These are phyloP conservation scores for Chelon labrosus DNA, from an alignment of 2,797 vertebrate genomes.

Conservation along the genomic window DNA sequence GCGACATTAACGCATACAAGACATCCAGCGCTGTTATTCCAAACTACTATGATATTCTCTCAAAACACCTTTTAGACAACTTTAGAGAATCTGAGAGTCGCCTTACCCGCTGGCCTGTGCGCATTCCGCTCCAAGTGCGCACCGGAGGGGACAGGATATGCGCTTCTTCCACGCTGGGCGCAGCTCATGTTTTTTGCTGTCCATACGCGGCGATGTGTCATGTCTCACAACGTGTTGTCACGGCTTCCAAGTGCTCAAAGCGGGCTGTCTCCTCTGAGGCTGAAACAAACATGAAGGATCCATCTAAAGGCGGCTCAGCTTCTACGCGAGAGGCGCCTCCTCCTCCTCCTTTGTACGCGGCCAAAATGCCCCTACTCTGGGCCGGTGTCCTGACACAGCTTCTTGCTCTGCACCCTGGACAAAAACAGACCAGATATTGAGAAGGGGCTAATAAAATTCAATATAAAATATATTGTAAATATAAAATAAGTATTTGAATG, in stretches of 20 bases:
- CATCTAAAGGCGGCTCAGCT: conserved; percentile 65
- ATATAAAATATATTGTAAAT: neutral
- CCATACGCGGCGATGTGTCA: conserved; percentile 64
- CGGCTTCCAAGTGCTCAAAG: conserved; percentile 62
- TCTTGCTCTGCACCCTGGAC: conserved; percentile 55
- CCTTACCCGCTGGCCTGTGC: conserved; percentile 71
- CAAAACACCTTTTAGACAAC: neutral
- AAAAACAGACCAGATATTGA: conserved; percentile 30
- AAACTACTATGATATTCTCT: neutral
- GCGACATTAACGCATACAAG: conserved; percentile 12
- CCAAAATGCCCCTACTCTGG: conserved; percentile 51
- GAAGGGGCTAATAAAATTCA: neutral
- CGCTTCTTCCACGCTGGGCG: conserved; percentile 48
- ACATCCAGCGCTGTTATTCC: neutral
- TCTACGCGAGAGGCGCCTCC: conserved; percentile 73
- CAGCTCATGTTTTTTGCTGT: conserved; percentile 55
- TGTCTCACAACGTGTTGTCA: conserved; percentile 60
- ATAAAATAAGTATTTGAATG: no score
- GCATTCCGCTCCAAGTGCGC: conserved; percentile 57
- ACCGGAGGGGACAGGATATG: conserved; percentile 34
- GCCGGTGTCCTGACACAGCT: conserved; percentile 49
- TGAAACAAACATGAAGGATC: conserved; percentile 71
- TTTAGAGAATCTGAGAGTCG: neutral
- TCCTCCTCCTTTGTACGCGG: conserved; percentile 56
- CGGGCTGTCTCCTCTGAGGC: conserved; percentile 63